Base-by-base conservation (phyloP, 1,140 invertebrate genomes). In the Littorina saxatilis region DNA sequence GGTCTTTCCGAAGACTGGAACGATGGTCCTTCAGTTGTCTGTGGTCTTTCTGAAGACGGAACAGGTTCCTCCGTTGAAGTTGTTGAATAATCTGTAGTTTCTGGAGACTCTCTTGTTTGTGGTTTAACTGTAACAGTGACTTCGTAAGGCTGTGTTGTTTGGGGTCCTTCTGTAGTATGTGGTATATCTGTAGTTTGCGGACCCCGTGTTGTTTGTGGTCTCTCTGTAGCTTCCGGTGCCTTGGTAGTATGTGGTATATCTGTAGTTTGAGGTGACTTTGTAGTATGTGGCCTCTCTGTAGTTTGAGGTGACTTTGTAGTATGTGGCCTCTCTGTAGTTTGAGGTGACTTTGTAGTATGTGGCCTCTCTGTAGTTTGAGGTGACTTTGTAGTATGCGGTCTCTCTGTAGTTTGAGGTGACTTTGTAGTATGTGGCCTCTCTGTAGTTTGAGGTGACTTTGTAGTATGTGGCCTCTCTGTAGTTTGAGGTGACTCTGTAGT, bases 171-270 rank as follows among this genome's bases (percentile, higher is more conserved):
- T 40, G 68, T 40, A 37, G 68, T 40, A 2, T 40, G 35, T 40
- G 37, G 37, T 40, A 39, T n/a, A 13, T 39, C 37, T 40, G 68
- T 72, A 40, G 68, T 73, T 17, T 43, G 23, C 27, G 70, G 70
- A 37, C 40, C 70, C 29, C 29, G 70, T 50, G 70, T 73, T 73
- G 70, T 73, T 11, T 29, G 40, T 73, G 70, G 70, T 29, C 27
- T 23, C 50, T 27, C 11, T 27, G 70, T 73, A 37, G 70, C 27
- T 9, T 50, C 2, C 29, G 70, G 70, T 47, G 70, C 70, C 29
- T n/a, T 39, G 2, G 70, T 73, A 27, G 70, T 73, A 5, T 50
- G 32, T 72, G 68, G 68, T 23, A 15, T 27, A 40, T 40, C 7
- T 37, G 68, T 72, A 27, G 68, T 72, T 37, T 40, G 23, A 27